phyloP scores from a whole-genome alignment of 2,113 vertebrate species.

The Istiophorus platypterus region DNA sequence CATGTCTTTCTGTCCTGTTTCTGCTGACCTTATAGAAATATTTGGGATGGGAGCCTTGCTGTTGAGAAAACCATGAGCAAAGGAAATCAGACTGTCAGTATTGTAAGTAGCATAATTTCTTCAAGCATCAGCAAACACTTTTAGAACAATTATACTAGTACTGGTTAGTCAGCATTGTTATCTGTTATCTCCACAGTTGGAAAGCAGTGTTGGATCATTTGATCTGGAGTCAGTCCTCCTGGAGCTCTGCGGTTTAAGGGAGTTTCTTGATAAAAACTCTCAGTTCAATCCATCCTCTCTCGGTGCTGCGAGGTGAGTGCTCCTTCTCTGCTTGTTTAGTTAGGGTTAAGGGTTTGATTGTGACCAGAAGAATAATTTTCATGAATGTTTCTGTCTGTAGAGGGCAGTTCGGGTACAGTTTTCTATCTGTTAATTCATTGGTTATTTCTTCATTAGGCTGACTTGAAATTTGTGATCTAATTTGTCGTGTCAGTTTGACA shows the following conservation, averaged over 20 bases:
- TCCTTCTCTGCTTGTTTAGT: background rate
- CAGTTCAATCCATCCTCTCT: conserved; percentile 93
- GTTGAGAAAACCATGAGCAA: conserved; percentile 90
- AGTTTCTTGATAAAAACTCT: conserved; percentile 96
- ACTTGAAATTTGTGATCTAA: background rate
- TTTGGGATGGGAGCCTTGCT: conserved; percentile 97
- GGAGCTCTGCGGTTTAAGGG: conserved; percentile 91
- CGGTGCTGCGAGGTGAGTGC: conserved; percentile 89
- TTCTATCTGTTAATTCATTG: background rate
- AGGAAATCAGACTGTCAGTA: conserved; percentile 88
- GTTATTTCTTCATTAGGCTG: background rate
- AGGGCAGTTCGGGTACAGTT: too few relatives aligned
- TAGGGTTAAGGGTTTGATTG: too few relatives aligned
- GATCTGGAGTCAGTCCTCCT: conserved; percentile 89
- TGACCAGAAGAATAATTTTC: too few relatives aligned
- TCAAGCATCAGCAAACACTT: too few relatives aligned
- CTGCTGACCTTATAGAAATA: conserved; percentile 86
- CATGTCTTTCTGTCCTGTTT: conserved; percentile 10
- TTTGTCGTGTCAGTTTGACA: background rate
- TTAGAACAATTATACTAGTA: background rate
- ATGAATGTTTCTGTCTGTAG: too few relatives aligned
- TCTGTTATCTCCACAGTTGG: conserved; percentile 83
- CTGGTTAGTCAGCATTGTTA: background rate
- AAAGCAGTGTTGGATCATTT: conserved; percentile 89
- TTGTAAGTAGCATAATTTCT: conserved; percentile 84